A percentile compares a stretch with the other conserved stretches of the same genome.
These are phyloP conservation scores for Phengaris arion DNA, from an alignment of 2,888 invertebrate genomes.

Conservation along the genomic window DNA sequence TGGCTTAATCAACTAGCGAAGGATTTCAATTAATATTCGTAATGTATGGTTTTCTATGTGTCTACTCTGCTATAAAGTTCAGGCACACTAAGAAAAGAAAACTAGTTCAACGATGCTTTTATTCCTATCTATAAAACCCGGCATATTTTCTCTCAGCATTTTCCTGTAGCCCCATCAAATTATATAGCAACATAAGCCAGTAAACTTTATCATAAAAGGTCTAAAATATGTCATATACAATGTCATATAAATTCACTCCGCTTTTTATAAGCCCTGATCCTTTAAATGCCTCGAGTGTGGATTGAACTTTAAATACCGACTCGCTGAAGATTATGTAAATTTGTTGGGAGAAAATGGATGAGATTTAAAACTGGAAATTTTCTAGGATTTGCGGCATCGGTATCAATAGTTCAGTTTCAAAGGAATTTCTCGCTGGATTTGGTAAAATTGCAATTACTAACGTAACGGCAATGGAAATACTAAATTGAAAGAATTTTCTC, in stretches of 20 bases:
- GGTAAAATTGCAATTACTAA: not conserved
- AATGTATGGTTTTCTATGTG: not conserved
- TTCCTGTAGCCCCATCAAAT: not conserved
- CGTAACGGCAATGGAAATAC: not conserved
- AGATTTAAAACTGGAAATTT: conserved; percentile 9
- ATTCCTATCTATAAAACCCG: not conserved
- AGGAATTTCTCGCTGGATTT: not conserved
- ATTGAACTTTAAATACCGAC: conserved; percentile 1
- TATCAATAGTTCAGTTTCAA: not conserved
- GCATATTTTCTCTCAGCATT: not conserved
- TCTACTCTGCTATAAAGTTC: not conserved
- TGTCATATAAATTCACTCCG: conserved; percentile 17
- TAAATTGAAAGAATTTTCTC: not conserved
- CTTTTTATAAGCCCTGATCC: not conserved
- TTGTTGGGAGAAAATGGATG: not conserved
- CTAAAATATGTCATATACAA: not conserved
- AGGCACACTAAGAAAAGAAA: conserved; percentile 8
- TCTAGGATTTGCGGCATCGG: conserved; percentile 8
- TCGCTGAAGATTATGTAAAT: conserved; percentile 21
- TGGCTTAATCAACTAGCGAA: not conserved
- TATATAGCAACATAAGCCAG: not conserved
- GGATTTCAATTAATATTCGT: not conserved
- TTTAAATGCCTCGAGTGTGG: not conserved
- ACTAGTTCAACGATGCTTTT: conserved; percentile 16
- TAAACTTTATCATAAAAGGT: conserved; percentile 10